Conservation (phyloP, 2,888 invertebrate genomes). For the Leuctra nigra region DNA sequence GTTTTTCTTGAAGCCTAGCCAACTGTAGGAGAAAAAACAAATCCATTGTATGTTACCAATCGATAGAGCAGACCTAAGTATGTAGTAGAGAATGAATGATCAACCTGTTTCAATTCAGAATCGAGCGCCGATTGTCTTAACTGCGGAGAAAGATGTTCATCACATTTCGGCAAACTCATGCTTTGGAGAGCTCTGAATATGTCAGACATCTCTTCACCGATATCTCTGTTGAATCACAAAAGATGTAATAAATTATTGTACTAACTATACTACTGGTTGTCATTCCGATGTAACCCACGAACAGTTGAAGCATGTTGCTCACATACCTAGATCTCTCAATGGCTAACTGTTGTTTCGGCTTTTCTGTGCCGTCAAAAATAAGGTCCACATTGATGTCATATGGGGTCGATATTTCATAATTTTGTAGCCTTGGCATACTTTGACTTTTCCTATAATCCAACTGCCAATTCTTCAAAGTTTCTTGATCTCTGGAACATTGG, state of each 20-base stretch:
- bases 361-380: slow-evolving; percentile 9
- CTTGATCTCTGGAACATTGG: slow-evolving; percentile 39
- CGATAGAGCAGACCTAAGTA: too few relatives aligned
- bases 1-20: slow-evolving; percentile 1
- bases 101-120: slow-evolving; percentile 25
- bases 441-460: slow-evolving; percentile 38
- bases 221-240: too few relatives aligned
- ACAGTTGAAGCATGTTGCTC: slow-evolving; percentile 36
- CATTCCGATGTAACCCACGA: too few relatives aligned
- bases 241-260: too few relatives aligned
- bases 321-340: slow-evolving; percentile 45
- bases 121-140: neutral
- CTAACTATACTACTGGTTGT: too few relatives aligned
- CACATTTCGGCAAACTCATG: neutral
- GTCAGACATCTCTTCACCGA: slow-evolving; percentile 20
- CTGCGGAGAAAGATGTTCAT: neutral
- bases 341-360: slow-evolving; percentile 35
- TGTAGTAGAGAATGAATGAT: too few relatives aligned
- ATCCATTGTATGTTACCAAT: too few relatives aligned
- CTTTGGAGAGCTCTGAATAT: slow-evolving; percentile 16
- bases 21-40: neutral
- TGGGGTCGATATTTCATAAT: slow-evolving; percentile 29
- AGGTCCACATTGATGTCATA: slow-evolving; percentile 6
- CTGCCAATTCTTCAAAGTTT: slow-evolving; percentile 50
- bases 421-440: slow-evolving; percentile 34